A percentile compares a stretch with the other conserved stretches of the same genome.
These are phyloP conservation scores for Aegotheles bennettii DNA, from an alignment of 2,113 vertebrate species.

Conservation along the genomic window DNA sequence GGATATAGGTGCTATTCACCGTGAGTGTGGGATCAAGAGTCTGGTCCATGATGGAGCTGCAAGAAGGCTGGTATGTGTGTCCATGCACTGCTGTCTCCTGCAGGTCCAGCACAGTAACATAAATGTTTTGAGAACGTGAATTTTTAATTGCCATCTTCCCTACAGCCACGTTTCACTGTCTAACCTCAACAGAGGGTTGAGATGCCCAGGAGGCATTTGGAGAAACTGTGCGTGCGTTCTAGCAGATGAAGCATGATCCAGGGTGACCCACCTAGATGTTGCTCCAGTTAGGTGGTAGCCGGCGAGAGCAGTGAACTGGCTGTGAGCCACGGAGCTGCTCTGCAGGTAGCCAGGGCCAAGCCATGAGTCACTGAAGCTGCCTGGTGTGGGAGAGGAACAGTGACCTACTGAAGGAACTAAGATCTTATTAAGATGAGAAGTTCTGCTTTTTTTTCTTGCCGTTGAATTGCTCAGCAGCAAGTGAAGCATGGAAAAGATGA, in stretches of 20 bases:
- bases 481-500: neutral
- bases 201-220: neutral
- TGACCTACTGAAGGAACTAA: neutral
- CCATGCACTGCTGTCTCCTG: neutral
- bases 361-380: neutral
- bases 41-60: neutral
- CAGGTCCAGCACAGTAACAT: neutral
- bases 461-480: neutral
- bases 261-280: neutral
- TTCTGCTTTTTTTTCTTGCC: neutral
- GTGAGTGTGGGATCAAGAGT: neutral
- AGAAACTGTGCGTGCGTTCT: rapidly evolving
- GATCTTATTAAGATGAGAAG: neutral
- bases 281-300: rapidly evolving
- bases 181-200: neutral
- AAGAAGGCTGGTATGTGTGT: neutral
- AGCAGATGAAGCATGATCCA: neutral
- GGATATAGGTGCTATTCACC: neutral
- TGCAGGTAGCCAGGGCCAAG: neutral
- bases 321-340: neutral
- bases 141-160: neutral
- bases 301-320: rapidly evolving
- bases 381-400: neutral
- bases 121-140: neutral
- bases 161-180: neutral